phyloP scores from a whole-genome alignment of 2,888 invertebrate genomes.

The Plemyria rubiginata region DNA sequence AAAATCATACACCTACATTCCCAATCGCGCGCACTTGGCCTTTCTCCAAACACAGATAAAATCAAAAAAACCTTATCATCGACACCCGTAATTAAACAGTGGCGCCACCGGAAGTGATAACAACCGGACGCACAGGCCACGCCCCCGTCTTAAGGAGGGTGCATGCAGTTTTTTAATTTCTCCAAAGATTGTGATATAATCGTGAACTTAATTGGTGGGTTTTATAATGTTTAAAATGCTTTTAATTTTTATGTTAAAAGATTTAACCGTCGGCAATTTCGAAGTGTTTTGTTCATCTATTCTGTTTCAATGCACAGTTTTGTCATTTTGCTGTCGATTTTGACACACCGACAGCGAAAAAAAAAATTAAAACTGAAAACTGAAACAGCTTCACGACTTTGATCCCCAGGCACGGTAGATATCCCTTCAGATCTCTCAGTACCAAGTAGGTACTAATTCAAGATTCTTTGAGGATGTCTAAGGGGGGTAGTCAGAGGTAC shows the following conservation, averaged over 20 bases:
- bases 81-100: slow-evolving; percentile 57
- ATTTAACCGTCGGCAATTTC: too few species aligned
- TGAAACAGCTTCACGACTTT: too few species aligned
- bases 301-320: too few species aligned
- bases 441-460: too few species aligned
- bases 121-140: slow-evolving; percentile 55
- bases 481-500: too few species aligned
- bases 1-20: neutral
- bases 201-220: neutral
- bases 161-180: slow-evolving; percentile 33
- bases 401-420: too few species aligned
- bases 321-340: too few species aligned
- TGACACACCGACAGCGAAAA: too few species aligned
- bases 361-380: too few species aligned
- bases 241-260: slow-evolving; percentile 3
- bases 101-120: slow-evolving; percentile 62
- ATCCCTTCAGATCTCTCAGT: too few species aligned
- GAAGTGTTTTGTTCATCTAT: too few species aligned
- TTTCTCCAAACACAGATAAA: slow-evolving; percentile 42
- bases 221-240: slow-evolving; percentile 17
- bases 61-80: slow-evolving; percentile 50
- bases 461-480: too few species aligned
- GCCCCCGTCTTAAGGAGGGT: slow-evolving; percentile 46
- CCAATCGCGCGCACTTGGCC: slow-evolving; percentile 31
- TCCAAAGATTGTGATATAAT: slow-evolving; percentile 13